These are phyloP conservation scores for Prionailurus bengalensis DNA, from an alignment of 2,113 vertebrate genomes.

Conservation along the genomic window DNA sequence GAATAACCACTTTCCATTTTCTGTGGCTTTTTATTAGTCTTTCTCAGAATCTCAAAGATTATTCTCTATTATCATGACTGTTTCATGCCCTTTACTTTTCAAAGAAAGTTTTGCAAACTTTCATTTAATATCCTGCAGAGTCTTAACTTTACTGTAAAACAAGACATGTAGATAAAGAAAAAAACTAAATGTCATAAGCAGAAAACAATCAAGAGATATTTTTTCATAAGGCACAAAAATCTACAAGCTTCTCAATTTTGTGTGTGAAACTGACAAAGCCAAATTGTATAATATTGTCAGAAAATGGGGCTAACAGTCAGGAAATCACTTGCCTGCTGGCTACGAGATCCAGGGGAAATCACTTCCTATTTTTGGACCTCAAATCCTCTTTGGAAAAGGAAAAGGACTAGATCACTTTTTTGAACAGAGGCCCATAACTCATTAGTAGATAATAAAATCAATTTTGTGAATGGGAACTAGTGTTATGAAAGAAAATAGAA, in stretches of 20 bases:
- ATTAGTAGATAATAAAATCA: conserved; percentile 32
- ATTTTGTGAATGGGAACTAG: not conserved
- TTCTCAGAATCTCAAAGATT: conserved; percentile 46
- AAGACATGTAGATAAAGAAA: conserved; percentile 55
- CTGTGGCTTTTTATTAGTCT: conserved; percentile 54
- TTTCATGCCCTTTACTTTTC: conserved; percentile 51
- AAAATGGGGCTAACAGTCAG: not conserved
- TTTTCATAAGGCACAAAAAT: conserved; percentile 49
- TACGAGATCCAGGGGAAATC: not conserved
- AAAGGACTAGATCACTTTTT: not conserved
- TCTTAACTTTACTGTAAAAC: conserved; percentile 44
- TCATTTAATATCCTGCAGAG: conserved; percentile 41
- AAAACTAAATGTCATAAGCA: conserved; percentile 47
- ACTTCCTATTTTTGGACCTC: not conserved
- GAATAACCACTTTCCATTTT: conserved; percentile 72
- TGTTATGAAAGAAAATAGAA: not conserved
- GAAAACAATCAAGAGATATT: conserved; percentile 37
- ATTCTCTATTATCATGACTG: conserved; percentile 12
- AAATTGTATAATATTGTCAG: not conserved
- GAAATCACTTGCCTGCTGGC: not conserved
- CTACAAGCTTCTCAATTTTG: conserved; percentile 58
- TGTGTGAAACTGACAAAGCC: conserved; percentile 39
- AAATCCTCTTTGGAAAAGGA: conserved; percentile 29
- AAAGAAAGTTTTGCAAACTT: conserved; percentile 46
- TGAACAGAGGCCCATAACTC: not conserved